phyloP scores from a whole-genome alignment of 2,888 invertebrate species.

The Nemotelus pantherinus region DNA sequence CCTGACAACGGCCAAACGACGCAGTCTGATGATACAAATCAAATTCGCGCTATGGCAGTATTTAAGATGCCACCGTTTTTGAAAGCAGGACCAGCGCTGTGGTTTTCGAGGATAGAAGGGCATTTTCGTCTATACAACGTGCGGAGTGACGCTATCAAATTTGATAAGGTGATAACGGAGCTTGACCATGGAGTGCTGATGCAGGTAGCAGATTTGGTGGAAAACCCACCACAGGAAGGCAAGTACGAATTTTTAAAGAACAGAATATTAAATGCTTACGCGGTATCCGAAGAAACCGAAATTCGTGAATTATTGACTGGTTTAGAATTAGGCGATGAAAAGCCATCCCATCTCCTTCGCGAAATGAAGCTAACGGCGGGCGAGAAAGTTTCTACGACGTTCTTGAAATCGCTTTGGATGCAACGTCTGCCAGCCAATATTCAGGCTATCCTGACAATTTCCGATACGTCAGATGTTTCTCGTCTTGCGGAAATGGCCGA shows the following conservation, averaged over 20 bases:
- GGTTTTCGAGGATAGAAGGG: not conserved
- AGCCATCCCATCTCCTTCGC: not conserved
- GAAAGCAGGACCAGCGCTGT: not conserved
- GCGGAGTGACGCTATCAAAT: not conserved
- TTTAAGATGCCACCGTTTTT: not conserved
- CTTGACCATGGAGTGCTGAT: not conserved
- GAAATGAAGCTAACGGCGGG: not conserved
- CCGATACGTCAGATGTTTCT: not conserved
- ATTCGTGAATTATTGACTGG: conserved; percentile 3
- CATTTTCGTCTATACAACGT: not conserved
- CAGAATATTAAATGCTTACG: not conserved
- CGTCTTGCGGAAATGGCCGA: conserved; percentile 6
- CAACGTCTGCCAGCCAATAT: not conserved
- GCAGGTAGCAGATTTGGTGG: not conserved
- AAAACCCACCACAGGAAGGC: not conserved
- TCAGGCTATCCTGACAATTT: not conserved
- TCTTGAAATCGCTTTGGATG: conserved; percentile 21
- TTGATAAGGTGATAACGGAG: not conserved
- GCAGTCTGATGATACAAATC: no score
- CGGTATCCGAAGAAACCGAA: conserved; percentile 2
- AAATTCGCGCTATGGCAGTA: not conserved
- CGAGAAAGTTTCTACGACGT: not conserved
- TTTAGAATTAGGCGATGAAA: conserved; percentile 4
- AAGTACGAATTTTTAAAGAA: not conserved
- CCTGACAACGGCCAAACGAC: no score